Evolutionary conservation across 2,113 vertebrate genomes (phyloP), one percentile per base, ranked within the genome.

Genomic region (Percina caprodes): DNA sequence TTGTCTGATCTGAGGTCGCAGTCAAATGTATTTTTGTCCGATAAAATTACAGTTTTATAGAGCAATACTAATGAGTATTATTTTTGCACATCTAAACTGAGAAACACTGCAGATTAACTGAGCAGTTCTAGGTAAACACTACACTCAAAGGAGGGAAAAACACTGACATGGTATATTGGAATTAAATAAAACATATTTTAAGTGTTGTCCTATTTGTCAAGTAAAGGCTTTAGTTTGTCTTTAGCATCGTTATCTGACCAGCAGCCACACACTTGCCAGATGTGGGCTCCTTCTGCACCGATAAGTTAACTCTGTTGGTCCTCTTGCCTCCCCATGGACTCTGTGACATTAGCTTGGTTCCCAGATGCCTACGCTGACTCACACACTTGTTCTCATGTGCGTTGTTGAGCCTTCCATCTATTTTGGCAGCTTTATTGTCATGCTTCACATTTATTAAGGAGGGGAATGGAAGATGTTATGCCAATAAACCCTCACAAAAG

Each of bases 271-370:
- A 45, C 51, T 48, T 75, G 67, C 74, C 72, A 80, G 70, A 85
- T 82, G 82, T 74, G 52, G 19, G 65, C 65, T 63, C 79, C 76
- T 70, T 87, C 86, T 86, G 78, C 79, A 79, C 30, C 62, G 52
- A 83, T 86, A 83, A 83, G 67, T 88, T 80, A 89, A 83, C 80
- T 77, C 60, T 24, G 73, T 59, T 21, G 46, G 65, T 82, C 69
- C 51, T 49, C 58, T 18, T 8, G 12, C 42, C 45, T 77, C 85
- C 88, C 79, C 15, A 10, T 62, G 63, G 83, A 85, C 74, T 76
- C 82, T 9, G 54, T 89, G 90, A 91, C 90, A 92, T 90, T 86
- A 83, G 66, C 56, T 80, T 16, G 4, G 56, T 33, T 85, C 81
- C 76, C 79, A 81, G 51, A 86, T 79, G 83, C 67, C 85, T 90